Percentiles rank a stretch among this genome's conserved stretches.
phyloP scores from a whole-genome alignment of 1,140 invertebrate species.

The Dendroctonus ponderosae region DNA sequence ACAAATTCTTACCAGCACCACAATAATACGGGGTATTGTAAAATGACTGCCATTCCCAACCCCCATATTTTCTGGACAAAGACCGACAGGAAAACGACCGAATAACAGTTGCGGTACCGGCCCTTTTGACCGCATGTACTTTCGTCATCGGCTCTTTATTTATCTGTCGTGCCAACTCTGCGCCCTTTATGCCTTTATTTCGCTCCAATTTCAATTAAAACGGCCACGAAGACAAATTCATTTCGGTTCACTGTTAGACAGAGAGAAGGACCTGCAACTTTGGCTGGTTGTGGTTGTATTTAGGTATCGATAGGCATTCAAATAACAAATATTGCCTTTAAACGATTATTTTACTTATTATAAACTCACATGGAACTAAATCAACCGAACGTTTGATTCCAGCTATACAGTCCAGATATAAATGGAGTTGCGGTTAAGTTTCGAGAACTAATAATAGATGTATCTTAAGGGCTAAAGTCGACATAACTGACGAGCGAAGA shows the following conservation, averaged over 20 bases:
- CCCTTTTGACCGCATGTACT: constrained; percentile 4
- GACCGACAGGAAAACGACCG: constrained; percentile 1
- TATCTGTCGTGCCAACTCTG: constrained; percentile 5
- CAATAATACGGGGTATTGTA: too few relatives aligned
- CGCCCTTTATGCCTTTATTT: constrained; percentile 10
- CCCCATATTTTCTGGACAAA: neutral
- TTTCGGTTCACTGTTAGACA: neutral
- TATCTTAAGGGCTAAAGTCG: too few relatives aligned
- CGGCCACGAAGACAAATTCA: constrained; percentile 7
- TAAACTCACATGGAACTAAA: too few relatives aligned
- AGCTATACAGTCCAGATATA: too few relatives aligned
- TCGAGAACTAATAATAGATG: too few relatives aligned
- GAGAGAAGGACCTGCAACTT: neutral
- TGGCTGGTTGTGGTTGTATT: neutral
- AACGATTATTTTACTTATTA: too few relatives aligned
- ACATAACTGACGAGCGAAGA: too few relatives aligned
- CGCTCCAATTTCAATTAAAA: constrained; percentile 9
- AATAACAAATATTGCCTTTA: too few relatives aligned
- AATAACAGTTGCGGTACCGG: constrained; percentile 3
- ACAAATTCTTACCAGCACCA: too few relatives aligned
- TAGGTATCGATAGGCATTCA: neutral
- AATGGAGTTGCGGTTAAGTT: too few relatives aligned
- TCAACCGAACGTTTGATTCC: too few relatives aligned
- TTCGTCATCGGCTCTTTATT: constrained; percentile 9
- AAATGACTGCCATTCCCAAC: neutral